Evolutionary conservation across 2,113 vertebrate genomes (phyloP).

Genomic region (Daphoenositta chrysoptera): DNA sequence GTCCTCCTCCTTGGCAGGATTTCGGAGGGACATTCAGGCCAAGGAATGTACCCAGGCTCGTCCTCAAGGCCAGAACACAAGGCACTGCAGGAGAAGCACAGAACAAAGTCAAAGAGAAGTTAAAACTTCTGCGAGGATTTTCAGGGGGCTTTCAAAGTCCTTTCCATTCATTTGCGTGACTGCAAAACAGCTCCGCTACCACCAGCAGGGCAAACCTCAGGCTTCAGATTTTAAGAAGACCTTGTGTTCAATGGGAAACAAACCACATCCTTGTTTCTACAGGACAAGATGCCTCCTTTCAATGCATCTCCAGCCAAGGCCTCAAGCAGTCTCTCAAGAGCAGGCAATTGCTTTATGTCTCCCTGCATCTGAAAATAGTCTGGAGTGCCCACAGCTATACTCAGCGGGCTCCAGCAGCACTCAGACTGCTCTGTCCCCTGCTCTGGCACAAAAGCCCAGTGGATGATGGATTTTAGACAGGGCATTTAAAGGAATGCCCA

Average conservation of each 20-base stretch:
- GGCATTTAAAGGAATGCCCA: not conserved
- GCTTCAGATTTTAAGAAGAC: not conserved
- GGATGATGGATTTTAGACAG: not conserved
- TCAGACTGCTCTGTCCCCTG: not conserved
- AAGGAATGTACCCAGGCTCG: not conserved
- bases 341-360: not conserved
- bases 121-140: not conserved
- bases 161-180: not conserved
- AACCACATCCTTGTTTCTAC: not conserved
- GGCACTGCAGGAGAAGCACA: not conserved
- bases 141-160: not conserved
- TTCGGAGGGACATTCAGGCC: not conserved
- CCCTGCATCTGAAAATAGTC: not conserved
- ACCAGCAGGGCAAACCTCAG: not conserved
- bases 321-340: not conserved
- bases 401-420: not conserved
- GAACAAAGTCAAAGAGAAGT: not conserved
- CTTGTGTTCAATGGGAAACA: not conserved
- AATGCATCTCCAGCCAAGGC: not conserved
- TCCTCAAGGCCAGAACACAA: not conserved
- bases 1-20: not conserved
- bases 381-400: conserved; percentile 32
- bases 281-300: not conserved
- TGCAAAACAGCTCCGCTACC: not conserved
- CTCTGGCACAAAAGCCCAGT: not conserved